Evolutionary conservation across 2,888 invertebrate genomes (phyloP), one percentile per base, ranked within the genome.

Genomic region (Cataglyphis albicans): DNA sequence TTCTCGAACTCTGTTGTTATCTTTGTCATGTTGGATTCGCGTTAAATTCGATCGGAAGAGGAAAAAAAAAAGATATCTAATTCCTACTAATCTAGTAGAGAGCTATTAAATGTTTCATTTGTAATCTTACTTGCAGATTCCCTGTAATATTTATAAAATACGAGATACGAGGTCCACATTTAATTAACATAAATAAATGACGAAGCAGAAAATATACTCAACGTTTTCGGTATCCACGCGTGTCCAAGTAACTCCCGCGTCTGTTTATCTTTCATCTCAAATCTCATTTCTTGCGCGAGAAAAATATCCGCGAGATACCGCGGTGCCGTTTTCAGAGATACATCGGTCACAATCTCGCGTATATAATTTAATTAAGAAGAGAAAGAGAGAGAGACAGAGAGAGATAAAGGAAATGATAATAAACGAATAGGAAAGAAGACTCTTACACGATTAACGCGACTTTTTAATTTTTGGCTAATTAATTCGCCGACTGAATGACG

Each of bases 391-490:
- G 48, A 48, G 48, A 48, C 4, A 15, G 44, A 15, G 44, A 15
- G 12, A 15, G 12, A 15, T 0, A 38, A 15, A 44, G 73, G 21
- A 18, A 55, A 76, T 12, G 76, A 18, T 55, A 25, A 55, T n/a
- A 52, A 70, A 25, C 25, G 29, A 52, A 41, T 9, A 25, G 7
- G 21, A 38, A 52, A 25, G 48, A 9, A 2, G 55, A 12, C 12
- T 48, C 9, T 55, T 57, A 65, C 35, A 61, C 63, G 73, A 83
- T 87, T 83, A 82, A 80, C 52, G 64, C 63, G 81, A 82, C 85
- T 87, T 70, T 59, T 89, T 86, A 83, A 91, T 91, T 90, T 89
- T 91, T 87, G 87, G 83, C 87, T 91, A 89, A 90, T 91, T 92
- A 92, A 91, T 90, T 89, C 25, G 52, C 64, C 48, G 41, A 78